phyloP scores from a whole-genome alignment of 2,888 invertebrate genomes.

The Apodemia zela region DNA sequence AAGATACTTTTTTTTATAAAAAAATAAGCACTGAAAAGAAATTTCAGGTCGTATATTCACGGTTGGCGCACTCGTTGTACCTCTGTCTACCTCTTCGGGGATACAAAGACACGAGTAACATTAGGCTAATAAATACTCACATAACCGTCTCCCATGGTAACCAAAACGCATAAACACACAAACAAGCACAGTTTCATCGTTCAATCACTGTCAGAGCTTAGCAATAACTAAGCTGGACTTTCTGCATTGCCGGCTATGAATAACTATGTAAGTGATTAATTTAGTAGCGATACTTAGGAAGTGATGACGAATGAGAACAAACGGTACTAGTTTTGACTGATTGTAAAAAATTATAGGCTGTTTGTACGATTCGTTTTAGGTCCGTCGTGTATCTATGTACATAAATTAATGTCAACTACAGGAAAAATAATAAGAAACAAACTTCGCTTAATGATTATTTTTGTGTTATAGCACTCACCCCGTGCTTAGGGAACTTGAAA shows the following conservation, averaged over 20 bases:
- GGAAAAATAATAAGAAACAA: too few species aligned
- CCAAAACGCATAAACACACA: conserved; percentile 23
- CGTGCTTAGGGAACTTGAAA: too few species aligned
- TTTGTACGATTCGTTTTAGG: neutral
- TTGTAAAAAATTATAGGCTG: neutral
- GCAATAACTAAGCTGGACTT: conserved; percentile 31
- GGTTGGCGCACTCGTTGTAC: too few species aligned
- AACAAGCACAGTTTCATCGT: conserved; percentile 29
- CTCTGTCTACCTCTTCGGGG: too few species aligned
- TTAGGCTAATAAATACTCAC: conserved; percentile 18
- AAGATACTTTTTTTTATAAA: too few species aligned
- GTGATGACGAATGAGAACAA: neutral
- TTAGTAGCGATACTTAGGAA: neutral
- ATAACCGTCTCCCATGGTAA: conserved; percentile 25
- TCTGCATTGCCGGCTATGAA: conserved; percentile 18
- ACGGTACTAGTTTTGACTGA: neutral
- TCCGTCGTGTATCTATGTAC: neutral
- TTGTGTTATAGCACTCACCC: too few species aligned
- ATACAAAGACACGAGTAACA: neutral
- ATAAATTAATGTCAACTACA: too few species aligned
- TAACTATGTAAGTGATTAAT: conserved; percentile 14
- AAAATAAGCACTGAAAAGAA: too few species aligned
- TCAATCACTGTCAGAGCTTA: conserved; percentile 27
- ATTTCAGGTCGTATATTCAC: too few species aligned
- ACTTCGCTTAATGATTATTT: too few species aligned